Evolutionary conservation across 2,888 invertebrate genomes (phyloP).

Genomic region (Marasmarcha lunaedactyla): DNA sequence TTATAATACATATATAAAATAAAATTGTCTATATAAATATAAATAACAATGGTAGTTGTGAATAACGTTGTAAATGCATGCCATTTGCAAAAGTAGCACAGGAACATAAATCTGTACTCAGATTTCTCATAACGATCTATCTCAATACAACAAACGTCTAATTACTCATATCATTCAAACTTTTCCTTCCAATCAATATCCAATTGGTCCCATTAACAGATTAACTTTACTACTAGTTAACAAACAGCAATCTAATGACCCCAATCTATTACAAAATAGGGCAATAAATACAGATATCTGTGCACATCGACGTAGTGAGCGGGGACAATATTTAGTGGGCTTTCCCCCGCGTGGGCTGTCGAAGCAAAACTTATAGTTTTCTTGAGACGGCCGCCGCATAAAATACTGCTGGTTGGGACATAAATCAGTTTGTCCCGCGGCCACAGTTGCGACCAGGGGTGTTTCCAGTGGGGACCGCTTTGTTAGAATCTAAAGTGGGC

Average conservation of each 20-base stretch:
- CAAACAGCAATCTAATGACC: conserved; percentile 38
- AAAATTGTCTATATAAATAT: too few relatives aligned
- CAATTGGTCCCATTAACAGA: conserved; percentile 11
- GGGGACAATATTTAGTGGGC: conserved; percentile 68
- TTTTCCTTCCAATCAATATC: not conserved
- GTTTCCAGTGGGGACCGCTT: conserved; percentile 21
- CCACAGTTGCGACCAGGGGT: conserved; percentile 55
- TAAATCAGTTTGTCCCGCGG: conserved; percentile 62
- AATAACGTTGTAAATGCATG: too few relatives aligned
- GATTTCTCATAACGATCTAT: too few relatives aligned
- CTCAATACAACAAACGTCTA: too few relatives aligned
- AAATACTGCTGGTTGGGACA: conserved; percentile 63
- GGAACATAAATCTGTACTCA: too few relatives aligned
- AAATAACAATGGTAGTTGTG: too few relatives aligned
- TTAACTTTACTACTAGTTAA: conserved; percentile 12
- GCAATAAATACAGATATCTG: conserved; percentile 1
- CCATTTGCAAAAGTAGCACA: too few relatives aligned
- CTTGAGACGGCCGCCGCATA: conserved; percentile 68
- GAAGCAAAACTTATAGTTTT: conserved; percentile 70
- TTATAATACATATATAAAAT: too few relatives aligned
- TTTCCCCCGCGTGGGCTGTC: conserved; percentile 56
- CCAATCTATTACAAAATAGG: conserved; percentile 59
- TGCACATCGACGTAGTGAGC: conserved; percentile 32
- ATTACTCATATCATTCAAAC: too few relatives aligned
- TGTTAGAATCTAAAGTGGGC: not conserved